Base-by-base conservation (phyloP, 2,888 invertebrate species). In the Drosophila cognata region DNA sequence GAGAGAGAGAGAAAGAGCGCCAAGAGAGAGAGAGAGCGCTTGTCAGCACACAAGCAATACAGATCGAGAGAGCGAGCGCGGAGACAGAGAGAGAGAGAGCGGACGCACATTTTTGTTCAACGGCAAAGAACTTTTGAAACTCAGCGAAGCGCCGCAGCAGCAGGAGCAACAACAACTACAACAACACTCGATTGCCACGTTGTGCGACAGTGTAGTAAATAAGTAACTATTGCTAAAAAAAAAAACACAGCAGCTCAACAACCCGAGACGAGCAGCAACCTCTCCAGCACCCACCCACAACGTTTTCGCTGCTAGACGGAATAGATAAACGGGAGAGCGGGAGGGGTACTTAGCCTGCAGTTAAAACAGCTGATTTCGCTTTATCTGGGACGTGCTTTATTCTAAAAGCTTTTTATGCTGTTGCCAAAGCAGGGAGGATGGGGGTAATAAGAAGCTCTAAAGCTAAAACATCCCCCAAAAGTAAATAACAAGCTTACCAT, bases 61-160 rank as follows among this genome's bases (percentile, higher is more conserved):
- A 55, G 55, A 55, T 25, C 36, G 8, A 31, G 69, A 33, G 63
- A 59, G 52, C 43, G 69, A 16, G 25, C 8, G 46, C 25, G 25
- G 16, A 46, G 18, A 38, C 1, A 8, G 41, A 43, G 21, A 35
- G 36, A 51, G 48, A 50, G 18, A 46, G 63, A 29, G 62, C 6
- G 29, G 25, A 25, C 50, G 56, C 38, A 72, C 78, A 38, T 81
- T 87, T 87, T n/a, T 41, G 21, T 25, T 25, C 16, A 89, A 84
- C 83, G 72, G 88, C 85, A 86, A 89, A 84, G 87, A 84, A 84
- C 90, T 88, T 84, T 84, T 90, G 65, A 88, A 88, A 88, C 80
- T 69, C 82, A 88, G 69, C 72, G 71, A 79, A 78, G 78, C 82
- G 62, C 61, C 71, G 51, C 82, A 79, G 78, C 68, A 68, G 71